Base-by-base conservation (phyloP, 1,140 invertebrate species). In the Ptiloglossa arizonensis region DNA sequence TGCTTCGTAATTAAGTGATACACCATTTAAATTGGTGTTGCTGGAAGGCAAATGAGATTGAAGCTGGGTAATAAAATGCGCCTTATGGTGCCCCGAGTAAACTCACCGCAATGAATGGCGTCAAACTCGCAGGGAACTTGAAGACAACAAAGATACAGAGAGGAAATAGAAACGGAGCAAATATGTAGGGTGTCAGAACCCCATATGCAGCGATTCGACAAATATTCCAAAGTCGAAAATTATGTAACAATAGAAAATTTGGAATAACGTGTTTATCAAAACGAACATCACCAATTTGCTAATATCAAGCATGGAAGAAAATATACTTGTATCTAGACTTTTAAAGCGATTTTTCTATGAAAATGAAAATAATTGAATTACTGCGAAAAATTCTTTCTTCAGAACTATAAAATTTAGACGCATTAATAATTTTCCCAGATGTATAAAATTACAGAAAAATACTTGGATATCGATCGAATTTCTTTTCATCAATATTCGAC, bases 41-140 rank as follows among this genome's bases (percentile, higher is more conserved):
- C 17, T n/a, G 22, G 64, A 35, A 73, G 48, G n/a, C 48, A 54
- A 73, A 64, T 75, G 54, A 75, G 54, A 69, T 68, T 59, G 64
- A 59, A 75, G 22, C 73, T 22, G 41, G 54, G 73, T 69, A 75
- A 75, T 75, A 75, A 75, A 75, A 75, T 46, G 41, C 64, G 11
- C 52, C 73, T 75, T 75, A 75, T 75, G 73, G 73, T 29, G 64
- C 54, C 6, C 27, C 22, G 27, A 48, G 64, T 69, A 54, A 75
- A 59, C 64, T 68, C 13, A 29, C 22, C 29, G 35, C 64, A 38
- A 68, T 59, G 41, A 68, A 56, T 59, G 54, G 35, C 46, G 46
- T 50, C 64, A 75, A 74, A 75, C 73, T 69, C 32, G 11, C 19
- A 3, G 29, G 24, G 64, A 68, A 75, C 38, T 69, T 38, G 41